These are phyloP conservation scores for Druon quercuslanigerum DNA, from an alignment of 1,140 invertebrate species.

Conservation along the genomic window DNA sequence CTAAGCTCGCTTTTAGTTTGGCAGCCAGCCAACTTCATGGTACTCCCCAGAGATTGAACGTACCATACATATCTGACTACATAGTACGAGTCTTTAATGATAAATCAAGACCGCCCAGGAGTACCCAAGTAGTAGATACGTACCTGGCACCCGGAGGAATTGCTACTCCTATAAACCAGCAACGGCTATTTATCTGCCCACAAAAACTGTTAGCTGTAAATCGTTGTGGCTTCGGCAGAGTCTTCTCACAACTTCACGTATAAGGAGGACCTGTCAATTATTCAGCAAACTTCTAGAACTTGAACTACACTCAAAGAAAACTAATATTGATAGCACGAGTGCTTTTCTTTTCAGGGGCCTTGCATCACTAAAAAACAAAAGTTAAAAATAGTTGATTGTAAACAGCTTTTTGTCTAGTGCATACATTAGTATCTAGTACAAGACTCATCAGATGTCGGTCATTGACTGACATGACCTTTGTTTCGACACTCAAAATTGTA, in stretches of 20 bases:
- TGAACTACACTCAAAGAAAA: too few species aligned
- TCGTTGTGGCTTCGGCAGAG: conserved; percentile 23
- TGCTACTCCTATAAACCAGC: conserved; percentile 29
- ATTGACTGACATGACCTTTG: too few species aligned
- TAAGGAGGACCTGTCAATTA: conserved; percentile 3
- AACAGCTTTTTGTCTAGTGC: too few species aligned
- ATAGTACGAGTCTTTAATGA: conserved; percentile 31
- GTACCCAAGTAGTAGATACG: conserved; percentile 15
- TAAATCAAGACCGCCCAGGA: conserved; percentile 24
- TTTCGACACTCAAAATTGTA: not conserved
- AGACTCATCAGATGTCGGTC: too few species aligned
- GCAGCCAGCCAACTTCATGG: conserved; percentile 33
- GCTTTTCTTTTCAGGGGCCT: too few species aligned
- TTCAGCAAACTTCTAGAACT: not conserved
- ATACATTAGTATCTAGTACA: too few species aligned
- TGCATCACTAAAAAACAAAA: too few species aligned
- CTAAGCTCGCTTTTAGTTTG: conserved; percentile 38
- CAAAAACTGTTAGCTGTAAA: conserved; percentile 24
- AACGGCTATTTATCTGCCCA: conserved; percentile 21
- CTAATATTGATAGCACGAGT: too few species aligned
- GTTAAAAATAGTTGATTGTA: too few species aligned
- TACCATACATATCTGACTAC: conserved; percentile 28
- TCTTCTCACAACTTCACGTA: conserved; percentile 19
- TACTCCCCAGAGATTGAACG: conserved; percentile 30
- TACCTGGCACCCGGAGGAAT: conserved; percentile 27